Evolutionary conservation across 2,113 vertebrate species (phyloP).

Genomic region (Daphoenositta chrysoptera): DNA sequence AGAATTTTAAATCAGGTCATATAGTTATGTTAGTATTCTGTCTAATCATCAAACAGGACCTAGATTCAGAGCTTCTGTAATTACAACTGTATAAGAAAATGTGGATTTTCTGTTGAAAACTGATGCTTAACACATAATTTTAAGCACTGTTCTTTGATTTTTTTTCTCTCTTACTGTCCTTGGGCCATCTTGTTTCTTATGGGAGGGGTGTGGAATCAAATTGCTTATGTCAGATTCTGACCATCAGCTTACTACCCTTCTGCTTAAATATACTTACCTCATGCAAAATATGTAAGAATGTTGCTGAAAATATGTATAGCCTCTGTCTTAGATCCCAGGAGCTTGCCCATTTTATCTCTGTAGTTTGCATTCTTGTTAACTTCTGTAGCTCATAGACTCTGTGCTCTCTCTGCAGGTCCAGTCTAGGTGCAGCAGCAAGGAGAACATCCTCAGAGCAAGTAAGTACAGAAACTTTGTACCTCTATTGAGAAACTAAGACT

Average conservation of each 20-base stretch:
- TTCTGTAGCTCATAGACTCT: conserved; percentile 68
- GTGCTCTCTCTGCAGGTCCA: conserved; percentile 88
- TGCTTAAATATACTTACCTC: conserved; percentile 9
- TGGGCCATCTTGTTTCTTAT: neutral
- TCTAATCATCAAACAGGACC: neutral
- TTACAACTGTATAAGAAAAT: neutral
- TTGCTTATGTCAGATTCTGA: conserved; percentile 4
- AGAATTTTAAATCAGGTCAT: neutral
- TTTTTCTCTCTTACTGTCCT: neutral
- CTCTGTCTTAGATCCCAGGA: conserved; percentile 79
- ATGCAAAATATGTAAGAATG: neutral
- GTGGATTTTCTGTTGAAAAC: conserved; percentile 10
- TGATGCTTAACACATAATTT: conserved; percentile 1
- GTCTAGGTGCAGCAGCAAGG: conserved; percentile 99
- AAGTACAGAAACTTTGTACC: conserved; percentile 69
- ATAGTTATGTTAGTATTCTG: conserved; percentile 1
- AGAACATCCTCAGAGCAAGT: conserved; percentile 99
- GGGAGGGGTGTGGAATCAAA: neutral
- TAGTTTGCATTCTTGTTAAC: conserved; percentile 44
- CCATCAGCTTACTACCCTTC: neutral
- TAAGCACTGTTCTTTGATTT: neutral
- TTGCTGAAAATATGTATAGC: conserved; percentile 43
- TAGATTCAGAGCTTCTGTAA: neutral
- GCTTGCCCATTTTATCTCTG: conserved; percentile 75
- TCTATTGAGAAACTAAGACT: neutral